These are phyloP conservation scores for Drosophila buzzatii DNA, from an alignment of 2,888 invertebrate species.

Conservation along the genomic window DNA sequence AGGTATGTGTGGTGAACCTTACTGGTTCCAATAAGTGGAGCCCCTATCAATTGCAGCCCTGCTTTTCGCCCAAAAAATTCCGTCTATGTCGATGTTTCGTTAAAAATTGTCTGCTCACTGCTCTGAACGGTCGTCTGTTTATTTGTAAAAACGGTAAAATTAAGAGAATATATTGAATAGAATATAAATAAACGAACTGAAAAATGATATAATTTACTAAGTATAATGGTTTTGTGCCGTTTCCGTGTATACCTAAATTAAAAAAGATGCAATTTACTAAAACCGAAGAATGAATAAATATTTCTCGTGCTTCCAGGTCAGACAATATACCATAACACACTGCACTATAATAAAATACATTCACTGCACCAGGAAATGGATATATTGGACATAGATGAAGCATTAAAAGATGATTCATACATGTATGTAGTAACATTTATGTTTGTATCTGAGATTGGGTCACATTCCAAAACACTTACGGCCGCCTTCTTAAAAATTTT, in stretches of 20 bases:
- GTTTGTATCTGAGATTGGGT: slow-evolving; percentile 25
- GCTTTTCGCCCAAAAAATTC: not conserved
- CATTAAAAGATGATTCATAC: slow-evolving; percentile 85
- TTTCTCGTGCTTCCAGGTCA: slow-evolving; percentile 15
- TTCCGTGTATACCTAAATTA: slow-evolving; percentile 5
- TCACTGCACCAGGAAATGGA: slow-evolving; percentile 75
- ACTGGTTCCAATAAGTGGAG: slow-evolving; percentile 7
- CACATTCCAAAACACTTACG: slow-evolving; percentile 39
- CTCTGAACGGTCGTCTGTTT: slow-evolving; percentile 35
- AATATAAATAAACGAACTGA: slow-evolving; percentile 9
- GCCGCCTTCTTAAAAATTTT: slow-evolving; percentile 21
- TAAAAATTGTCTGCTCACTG: slow-evolving; percentile 36
- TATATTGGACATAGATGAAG: slow-evolving; percentile 85
- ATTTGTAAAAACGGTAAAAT: slow-evolving; percentile 51
- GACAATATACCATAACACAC: slow-evolving; percentile 14
- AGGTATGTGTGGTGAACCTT: no score
- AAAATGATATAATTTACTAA: slow-evolving; percentile 18
- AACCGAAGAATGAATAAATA: slow-evolving; percentile 11
- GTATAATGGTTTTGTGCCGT: slow-evolving; percentile 2
- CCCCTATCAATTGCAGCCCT: slow-evolving; percentile 12
- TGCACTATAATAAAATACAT: not conserved
- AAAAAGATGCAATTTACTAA: slow-evolving; percentile 23
- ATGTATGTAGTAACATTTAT: slow-evolving; percentile 76
- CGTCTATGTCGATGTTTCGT: slow-evolving; percentile 25
- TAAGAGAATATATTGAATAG: no score